Evolutionary conservation across 2,113 vertebrate genomes (phyloP).

Genomic region (Physeter macrocephalus): DNA sequence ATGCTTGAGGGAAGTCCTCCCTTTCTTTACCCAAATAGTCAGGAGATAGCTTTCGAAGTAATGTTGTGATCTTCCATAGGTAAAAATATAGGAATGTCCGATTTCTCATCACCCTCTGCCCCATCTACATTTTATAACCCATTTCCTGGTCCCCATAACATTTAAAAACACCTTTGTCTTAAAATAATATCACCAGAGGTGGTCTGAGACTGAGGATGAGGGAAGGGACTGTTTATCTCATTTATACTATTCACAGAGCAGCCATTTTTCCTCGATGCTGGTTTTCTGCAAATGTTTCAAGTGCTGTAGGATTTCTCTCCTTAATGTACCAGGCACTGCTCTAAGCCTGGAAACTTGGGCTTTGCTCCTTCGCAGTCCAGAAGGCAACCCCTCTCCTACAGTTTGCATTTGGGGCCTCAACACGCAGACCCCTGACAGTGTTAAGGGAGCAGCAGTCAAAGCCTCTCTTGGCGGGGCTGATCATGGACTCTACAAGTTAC

Average conservation of each 20-base stretch:
- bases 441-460: no score
- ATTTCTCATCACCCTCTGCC: not conserved
- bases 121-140: not conserved
- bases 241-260: not conserved
- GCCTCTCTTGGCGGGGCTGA: no score
- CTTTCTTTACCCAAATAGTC: not conserved
- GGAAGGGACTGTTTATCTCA: not conserved
- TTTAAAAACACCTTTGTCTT: not conserved
- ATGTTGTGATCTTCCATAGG: fast-evolving
- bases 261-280: no score
- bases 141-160: not conserved
- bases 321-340: not conserved
- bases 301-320: not conserved
- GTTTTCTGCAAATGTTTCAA: not conserved
- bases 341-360: not conserved
- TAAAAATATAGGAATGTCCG: not conserved
- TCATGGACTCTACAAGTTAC: not conserved
- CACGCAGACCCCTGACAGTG: no score
- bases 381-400: not conserved
- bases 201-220: not conserved
- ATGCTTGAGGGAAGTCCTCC: not conserved
- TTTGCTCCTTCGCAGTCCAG: not conserved
- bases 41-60: not conserved
- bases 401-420: not conserved
- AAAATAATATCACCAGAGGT: not conserved